Evolutionary conservation across 2,888 invertebrate genomes (phyloP), one percentile per base, ranked within the genome.

Genomic region (Eudasyphora cyanicolor): DNA sequence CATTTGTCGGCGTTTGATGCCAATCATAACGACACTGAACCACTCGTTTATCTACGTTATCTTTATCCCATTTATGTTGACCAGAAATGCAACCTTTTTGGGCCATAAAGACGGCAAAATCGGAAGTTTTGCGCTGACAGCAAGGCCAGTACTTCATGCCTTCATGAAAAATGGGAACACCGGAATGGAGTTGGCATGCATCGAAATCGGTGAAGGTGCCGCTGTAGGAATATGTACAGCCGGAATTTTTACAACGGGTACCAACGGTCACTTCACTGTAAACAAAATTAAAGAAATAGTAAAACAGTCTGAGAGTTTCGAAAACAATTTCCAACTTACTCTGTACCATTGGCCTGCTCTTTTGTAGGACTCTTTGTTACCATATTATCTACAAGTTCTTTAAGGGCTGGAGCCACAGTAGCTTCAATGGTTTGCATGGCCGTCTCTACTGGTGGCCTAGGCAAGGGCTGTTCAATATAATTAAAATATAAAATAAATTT

Each of bases 121-220:
- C 99, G 0, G 97, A 95, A 0, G 99, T 99, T 89, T 96, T 95
- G 89, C 96, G 96, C 87, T 96, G 95, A 90, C 99, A 99, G 90
- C 99, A 99, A 0, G 98, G 96, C 99, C 99, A 99, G 92, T 95
- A 99, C 91, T 99, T 99, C 90, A 98, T 93, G 0, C 98, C 99
- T 93, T 99, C 99, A 88, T 99, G 99, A 91, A 99, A 99, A 70
- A 99, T 94, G 0, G 99, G 98, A 49, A 94, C 94, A 0, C 99
- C 99, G 0, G 97, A 95, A 93, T 99, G 99, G 92, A 96, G 93
- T 64, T 93, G 93, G 90, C 99, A 99, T 70, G 93, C 91, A 19
- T 93, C 93, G 3, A 93, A 89, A 87, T 96, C 94, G 14, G 94
- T 94, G 6, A 95, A 95, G 1, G 94, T 93, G 10, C 95, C 96